A percentile compares a stretch with the other conserved stretches of the same genome.
These are phyloP conservation scores for Pyrocoelia pectoralis DNA, from an alignment of 2,888 invertebrate species.

Conservation along the genomic window DNA sequence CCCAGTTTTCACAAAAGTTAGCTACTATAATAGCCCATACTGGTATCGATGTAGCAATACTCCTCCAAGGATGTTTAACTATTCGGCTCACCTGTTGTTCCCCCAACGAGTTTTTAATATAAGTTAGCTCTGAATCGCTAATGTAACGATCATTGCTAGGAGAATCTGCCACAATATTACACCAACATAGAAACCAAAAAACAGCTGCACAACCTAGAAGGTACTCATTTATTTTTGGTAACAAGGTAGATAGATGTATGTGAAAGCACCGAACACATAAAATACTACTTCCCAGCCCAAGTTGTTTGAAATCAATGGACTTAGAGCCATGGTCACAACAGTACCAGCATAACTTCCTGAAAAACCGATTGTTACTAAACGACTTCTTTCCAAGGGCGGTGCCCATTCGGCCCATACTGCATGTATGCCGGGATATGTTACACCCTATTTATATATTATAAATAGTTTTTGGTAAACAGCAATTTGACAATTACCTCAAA, in stretches of 20 bases:
- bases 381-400: constrained; percentile 78
- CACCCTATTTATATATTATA: constrained; percentile 62
- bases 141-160: constrained; percentile 80
- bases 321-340: constrained; percentile 81
- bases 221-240: too few species aligned
- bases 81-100: constrained; percentile 59
- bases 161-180: constrained; percentile 73
- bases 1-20: constrained; percentile 91
- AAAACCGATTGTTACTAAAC: constrained; percentile 83
- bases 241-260: too few species aligned
- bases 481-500: not conserved
- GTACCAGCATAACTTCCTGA: constrained; percentile 88
- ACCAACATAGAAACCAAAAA: constrained; percentile 78
- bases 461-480: constrained; percentile 60
- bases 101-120: constrained; percentile 71
- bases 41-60: constrained; percentile 76
- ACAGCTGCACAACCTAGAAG: constrained; percentile 69
- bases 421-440: constrained; percentile 82
- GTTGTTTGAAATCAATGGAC: constrained; percentile 74
- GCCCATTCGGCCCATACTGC: constrained; percentile 88
- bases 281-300: constrained; percentile 86
- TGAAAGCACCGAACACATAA: constrained; percentile 61
- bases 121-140: constrained; percentile 74
- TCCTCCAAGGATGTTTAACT: constrained; percentile 77
- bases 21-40: constrained; percentile 86